Evolutionary conservation across 1,140 invertebrate species (phyloP).

Genomic region (Drosophila hydei): DNA sequence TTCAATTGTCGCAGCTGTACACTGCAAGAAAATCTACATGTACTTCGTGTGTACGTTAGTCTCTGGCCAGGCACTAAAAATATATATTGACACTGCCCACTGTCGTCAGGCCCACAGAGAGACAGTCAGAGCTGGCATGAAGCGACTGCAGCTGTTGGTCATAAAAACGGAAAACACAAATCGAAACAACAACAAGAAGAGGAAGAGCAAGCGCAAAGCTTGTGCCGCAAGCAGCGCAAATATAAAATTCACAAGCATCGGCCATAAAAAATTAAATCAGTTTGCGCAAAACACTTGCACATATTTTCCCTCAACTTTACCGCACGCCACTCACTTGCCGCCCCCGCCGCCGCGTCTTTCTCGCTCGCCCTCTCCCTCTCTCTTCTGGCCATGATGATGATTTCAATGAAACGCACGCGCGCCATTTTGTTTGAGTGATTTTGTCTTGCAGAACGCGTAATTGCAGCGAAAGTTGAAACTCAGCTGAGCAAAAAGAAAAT

Average conservation of each 20-base stretch:
- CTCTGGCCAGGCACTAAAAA: slow-evolving; percentile 50
- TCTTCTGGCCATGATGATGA: slow-evolving; percentile 38
- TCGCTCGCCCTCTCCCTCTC: background rate
- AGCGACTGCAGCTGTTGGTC: slow-evolving; percentile 58
- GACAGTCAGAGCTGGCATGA: slow-evolving; percentile 10
- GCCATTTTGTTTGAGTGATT: slow-evolving; percentile 79
- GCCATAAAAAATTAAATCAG: slow-evolving; percentile 79
- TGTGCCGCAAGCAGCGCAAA: slow-evolving; percentile 42
- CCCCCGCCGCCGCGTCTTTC: background rate
- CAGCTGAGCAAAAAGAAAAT: slow-evolving; percentile 39
- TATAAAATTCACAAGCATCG: slow-evolving; percentile 72
- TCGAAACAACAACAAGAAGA: slow-evolving; percentile 39
- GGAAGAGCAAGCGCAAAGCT: slow-evolving; percentile 31
- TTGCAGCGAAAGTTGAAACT: slow-evolving; percentile 78
- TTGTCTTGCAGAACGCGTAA: slow-evolving; percentile 77
- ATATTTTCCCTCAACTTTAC: slow-evolving; percentile 62
- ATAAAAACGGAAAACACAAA: slow-evolving; percentile 54
- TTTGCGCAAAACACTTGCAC: slow-evolving; percentile 75
- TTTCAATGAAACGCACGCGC: slow-evolving; percentile 79
- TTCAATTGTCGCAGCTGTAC: slow-evolving; percentile 73
- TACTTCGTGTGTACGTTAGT: slow-evolving; percentile 40
- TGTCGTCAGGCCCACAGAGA: slow-evolving; percentile 17
- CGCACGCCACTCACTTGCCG: background rate
- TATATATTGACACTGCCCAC: slow-evolving; percentile 63
- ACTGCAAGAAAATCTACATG: slow-evolving; percentile 53